phyloP scores from a whole-genome alignment of 2,113 vertebrate genomes.

The Rana temporaria region DNA sequence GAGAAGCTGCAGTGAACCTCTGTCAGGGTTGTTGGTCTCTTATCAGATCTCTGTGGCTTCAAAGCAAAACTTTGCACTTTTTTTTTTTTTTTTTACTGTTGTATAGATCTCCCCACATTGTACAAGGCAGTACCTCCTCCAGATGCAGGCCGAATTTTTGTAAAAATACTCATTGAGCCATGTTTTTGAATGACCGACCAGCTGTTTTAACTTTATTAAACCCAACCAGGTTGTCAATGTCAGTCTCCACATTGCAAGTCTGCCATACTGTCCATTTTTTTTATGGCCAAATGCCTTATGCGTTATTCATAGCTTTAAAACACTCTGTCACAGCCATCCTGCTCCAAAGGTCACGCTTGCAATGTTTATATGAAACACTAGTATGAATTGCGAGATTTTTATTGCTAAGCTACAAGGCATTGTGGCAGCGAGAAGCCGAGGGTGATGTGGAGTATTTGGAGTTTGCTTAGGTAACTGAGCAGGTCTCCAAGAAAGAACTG shows the following conservation, averaged over 20 bases:
- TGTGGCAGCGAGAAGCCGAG: neutral
- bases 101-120: slow-evolving; percentile 19
- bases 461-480: slow-evolving; percentile 20
- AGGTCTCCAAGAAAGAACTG: slow-evolving; percentile 10
- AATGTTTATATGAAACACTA: neutral
- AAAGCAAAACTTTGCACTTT: neutral
- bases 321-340: neutral
- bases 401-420: slow-evolving; percentile 27
- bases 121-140: no score
- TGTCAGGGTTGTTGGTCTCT: neutral
- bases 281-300: neutral
- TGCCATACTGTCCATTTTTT: neutral
- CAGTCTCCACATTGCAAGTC: no score
- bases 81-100: neutral
- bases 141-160: no score
- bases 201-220: no score
- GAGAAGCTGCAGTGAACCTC: neutral
- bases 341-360: slow-evolving; percentile 11
- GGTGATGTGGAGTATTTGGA: neutral
- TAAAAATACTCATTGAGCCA: no score
- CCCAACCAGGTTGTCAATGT: no score
- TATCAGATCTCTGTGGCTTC: slow-evolving; percentile 37
- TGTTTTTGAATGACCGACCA: no score
- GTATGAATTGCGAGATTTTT: neutral
- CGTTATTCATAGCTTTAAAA: neutral